These are phyloP conservation scores for Dromas ardeola DNA, from an alignment of 2,113 vertebrate species.

Conservation along the genomic window DNA sequence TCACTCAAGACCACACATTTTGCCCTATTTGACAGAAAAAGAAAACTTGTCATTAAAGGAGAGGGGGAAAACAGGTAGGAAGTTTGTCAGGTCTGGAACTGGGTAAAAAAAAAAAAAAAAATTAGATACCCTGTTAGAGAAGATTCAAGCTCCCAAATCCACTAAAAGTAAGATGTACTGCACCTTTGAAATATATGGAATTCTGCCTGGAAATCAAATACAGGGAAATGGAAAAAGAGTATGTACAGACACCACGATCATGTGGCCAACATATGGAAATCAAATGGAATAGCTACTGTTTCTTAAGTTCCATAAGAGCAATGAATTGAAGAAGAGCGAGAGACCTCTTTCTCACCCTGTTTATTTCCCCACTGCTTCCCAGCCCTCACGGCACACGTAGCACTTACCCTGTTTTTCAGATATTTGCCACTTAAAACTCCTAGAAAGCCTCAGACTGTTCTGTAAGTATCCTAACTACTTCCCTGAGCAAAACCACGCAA, in stretches of 20 bases:
- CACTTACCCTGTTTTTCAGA: not conserved
- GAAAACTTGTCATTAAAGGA: not conserved
- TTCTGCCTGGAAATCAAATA: not conserved
- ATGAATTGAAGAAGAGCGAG: not conserved
- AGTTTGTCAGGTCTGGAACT: not conserved
- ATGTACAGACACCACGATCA: not conserved
- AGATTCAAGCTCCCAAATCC: not conserved
- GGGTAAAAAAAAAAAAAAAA: not conserved
- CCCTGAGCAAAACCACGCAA: not conserved
- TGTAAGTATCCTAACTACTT: not conserved
- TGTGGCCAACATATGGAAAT: constrained; percentile 30
- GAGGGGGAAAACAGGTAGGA: not conserved
- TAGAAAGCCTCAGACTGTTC: not conserved
- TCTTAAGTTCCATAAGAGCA: not conserved
- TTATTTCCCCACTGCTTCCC: not conserved
- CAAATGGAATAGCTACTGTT: not conserved
- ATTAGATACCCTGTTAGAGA: not conserved
- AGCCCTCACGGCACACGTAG: rapidly evolving
- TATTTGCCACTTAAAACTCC: not conserved
- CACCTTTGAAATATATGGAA: not conserved
- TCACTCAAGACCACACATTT: not conserved
- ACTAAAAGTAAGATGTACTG: not conserved
- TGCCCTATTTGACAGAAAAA: not conserved
- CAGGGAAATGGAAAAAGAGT: not conserved
- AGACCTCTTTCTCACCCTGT: not conserved